Evolutionary conservation across 1,140 invertebrate species (phyloP).

Genomic region (Magallana angulata): DNA sequence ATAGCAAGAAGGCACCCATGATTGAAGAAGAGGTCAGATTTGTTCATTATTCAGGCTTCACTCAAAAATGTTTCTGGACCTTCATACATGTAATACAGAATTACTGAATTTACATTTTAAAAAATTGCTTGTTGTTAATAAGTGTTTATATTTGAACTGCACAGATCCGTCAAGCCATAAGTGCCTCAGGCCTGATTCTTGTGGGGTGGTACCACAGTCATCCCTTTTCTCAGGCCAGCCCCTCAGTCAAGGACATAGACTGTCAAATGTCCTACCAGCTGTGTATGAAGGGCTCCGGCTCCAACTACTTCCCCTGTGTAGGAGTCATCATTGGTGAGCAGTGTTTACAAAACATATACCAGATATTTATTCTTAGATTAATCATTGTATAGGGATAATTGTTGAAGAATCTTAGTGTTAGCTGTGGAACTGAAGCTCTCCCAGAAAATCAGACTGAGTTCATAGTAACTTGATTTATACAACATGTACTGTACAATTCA

Average conservation of each 20-base stretch:
- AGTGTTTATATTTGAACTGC: background rate
- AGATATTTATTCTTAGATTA: too few relatives aligned
- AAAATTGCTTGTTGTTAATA: background rate
- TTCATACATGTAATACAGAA: too few relatives aligned
- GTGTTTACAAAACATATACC: background rate
- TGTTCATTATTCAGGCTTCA: background rate
- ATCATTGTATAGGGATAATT: too few relatives aligned
- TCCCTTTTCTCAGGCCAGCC: constrained; percentile 90
- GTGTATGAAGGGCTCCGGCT: constrained; percentile 92
- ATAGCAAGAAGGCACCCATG: constrained; percentile 82
- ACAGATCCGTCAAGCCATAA: constrained; percentile 90
- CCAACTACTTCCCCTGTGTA: constrained; percentile 95
- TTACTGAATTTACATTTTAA: too few relatives aligned
- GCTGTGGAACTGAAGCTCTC: too few relatives aligned
- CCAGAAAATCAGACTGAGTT: too few relatives aligned
- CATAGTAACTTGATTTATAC: too few relatives aligned
- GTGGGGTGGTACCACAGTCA: constrained; percentile 98
- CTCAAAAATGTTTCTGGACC: too few relatives aligned
- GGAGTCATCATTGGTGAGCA: constrained; percentile 92
- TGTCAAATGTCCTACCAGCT: constrained; percentile 96
- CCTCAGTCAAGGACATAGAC: constrained; percentile 93
- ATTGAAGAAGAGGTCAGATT: constrained; percentile 79
- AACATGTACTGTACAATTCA: too few relatives aligned
- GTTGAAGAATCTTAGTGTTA: too few relatives aligned
- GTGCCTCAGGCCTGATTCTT: constrained; percentile 88